phyloP scores from a whole-genome alignment of 1,140 invertebrate genomes.

The Drosophila aff. region DNA sequence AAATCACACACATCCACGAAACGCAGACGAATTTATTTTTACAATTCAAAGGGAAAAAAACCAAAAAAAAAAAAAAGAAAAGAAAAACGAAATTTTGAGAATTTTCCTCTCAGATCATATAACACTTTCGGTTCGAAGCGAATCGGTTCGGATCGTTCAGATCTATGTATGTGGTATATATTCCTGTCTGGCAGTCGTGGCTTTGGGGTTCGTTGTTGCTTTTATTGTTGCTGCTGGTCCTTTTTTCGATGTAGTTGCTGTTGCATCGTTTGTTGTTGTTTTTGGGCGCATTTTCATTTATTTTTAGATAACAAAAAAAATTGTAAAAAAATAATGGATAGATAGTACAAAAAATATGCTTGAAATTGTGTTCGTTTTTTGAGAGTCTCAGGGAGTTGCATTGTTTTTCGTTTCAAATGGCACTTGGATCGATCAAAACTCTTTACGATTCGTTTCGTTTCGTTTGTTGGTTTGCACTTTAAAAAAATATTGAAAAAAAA shows the following conservation, averaged over 20 bases:
- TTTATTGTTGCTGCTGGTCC: conserved; percentile 30
- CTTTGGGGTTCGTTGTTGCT: not conserved
- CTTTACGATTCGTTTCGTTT: not conserved
- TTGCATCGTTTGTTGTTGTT: conserved; percentile 28
- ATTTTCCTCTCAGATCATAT: conserved; percentile 71
- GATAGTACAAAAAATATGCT: conserved; percentile 19
- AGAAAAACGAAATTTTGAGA: conserved; percentile 32
- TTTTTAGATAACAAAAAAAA: conserved; percentile 68
- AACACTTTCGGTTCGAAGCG: conserved; percentile 53
- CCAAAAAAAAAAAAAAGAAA: conserved; percentile 8
- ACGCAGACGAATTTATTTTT: conserved; percentile 63
- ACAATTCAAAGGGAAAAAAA: conserved; percentile 51
- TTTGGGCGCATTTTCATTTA: conserved; percentile 52
- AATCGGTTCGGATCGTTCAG: conserved; percentile 31
- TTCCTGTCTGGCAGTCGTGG: conserved; percentile 32
- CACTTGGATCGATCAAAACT: not conserved
- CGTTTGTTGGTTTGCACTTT: conserved; percentile 50
- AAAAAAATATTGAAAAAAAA: conserved; percentile 72
- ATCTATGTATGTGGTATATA: conserved; percentile 26
- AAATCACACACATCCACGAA: conserved; percentile 32
- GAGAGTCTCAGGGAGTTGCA: conserved; percentile 11
- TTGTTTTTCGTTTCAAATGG: conserved; percentile 18
- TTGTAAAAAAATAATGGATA: conserved; percentile 40
- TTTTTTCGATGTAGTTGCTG: conserved; percentile 44
- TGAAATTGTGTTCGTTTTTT: conserved; percentile 9